Percentiles rank a stretch among this genome's conserved stretches.
Evolutionary conservation across 2,888 invertebrate species (phyloP).

Genomic region (Peribatodes rhomboidaria): DNA sequence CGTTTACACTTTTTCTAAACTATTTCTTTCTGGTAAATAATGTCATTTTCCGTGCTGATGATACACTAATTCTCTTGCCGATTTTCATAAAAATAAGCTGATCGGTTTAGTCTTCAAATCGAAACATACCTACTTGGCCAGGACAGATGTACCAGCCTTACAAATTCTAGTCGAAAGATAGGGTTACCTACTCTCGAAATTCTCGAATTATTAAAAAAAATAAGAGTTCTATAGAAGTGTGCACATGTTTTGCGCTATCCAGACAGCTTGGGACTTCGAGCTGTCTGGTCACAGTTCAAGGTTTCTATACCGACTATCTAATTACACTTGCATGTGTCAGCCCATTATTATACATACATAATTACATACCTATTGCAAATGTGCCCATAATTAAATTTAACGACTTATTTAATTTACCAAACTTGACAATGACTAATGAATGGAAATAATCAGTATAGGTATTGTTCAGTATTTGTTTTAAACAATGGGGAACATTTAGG

Average conservation of each 20-base stretch:
- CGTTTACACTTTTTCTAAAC: no score
- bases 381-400: constrained; percentile 10
- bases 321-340: constrained; percentile 7
- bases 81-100: no score
- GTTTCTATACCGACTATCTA: constrained; percentile 3
- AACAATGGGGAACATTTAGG: neutral
- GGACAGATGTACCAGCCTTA: no score
- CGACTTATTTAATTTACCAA: constrained; percentile 18
- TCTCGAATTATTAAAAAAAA: no score
- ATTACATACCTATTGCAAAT: constrained; percentile 1
- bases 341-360: neutral
- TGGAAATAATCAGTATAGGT: constrained; percentile 6
- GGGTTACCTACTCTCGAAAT: no score
- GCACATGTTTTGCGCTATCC: neutral
- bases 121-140: no score
- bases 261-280: constrained; percentile 1
- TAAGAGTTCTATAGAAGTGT: no score
- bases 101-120: no score
- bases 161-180: no score
- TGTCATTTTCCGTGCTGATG: no score
- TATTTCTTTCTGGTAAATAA: no score
- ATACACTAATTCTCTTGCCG: no score
- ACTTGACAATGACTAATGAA: constrained; percentile 28
- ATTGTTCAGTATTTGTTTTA: neutral
- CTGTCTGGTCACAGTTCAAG: neutral